Percentiles rank a stretch among this genome's conserved stretches.
Evolutionary conservation across 2,888 invertebrate genomes (phyloP).

Genomic region (Drosophila leonis): DNA sequence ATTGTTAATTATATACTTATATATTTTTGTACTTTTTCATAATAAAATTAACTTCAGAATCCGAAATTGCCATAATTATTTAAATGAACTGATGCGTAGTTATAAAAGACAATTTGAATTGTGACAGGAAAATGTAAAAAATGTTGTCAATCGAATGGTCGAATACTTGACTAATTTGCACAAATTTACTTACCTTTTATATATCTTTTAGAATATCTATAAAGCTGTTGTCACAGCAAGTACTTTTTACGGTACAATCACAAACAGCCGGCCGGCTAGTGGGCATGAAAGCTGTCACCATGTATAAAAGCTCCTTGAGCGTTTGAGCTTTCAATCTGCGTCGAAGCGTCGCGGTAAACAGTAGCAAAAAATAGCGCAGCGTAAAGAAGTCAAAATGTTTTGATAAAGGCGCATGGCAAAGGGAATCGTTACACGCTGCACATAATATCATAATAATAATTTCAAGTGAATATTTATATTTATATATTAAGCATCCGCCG

Average conservation of each 20-base stretch:
- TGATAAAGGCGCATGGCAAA: conserved; percentile 31
- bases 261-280: conserved; percentile 38
- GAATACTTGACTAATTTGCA: neutral
- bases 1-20: conserved; percentile 37
- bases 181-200: neutral
- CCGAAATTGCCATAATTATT: neutral
- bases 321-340: conserved; percentile 48
- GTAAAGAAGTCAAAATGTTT: conserved; percentile 35
- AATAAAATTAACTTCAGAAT: conserved; percentile 26
- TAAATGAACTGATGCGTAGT: too few relatives aligned
- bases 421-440: conserved; percentile 11
- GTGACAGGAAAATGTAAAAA: too few relatives aligned
- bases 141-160: too few relatives aligned
- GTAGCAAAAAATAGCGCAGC: conserved; percentile 26
- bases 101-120: too few relatives aligned
- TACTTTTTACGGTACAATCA: conserved; percentile 29
- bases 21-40: conserved; percentile 45
- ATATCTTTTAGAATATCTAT: neutral
- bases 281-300: conserved; percentile 43
- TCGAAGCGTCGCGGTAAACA: conserved; percentile 52
- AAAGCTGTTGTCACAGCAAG: neutral
- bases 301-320: conserved; percentile 40
- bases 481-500: conserved; percentile 42
- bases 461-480: conserved; percentile 15
- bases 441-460: conserved; percentile 3